These are phyloP conservation scores for Cylloceria caligata DNA, from an alignment of 2,888 invertebrate genomes.

Conservation along the genomic window DNA sequence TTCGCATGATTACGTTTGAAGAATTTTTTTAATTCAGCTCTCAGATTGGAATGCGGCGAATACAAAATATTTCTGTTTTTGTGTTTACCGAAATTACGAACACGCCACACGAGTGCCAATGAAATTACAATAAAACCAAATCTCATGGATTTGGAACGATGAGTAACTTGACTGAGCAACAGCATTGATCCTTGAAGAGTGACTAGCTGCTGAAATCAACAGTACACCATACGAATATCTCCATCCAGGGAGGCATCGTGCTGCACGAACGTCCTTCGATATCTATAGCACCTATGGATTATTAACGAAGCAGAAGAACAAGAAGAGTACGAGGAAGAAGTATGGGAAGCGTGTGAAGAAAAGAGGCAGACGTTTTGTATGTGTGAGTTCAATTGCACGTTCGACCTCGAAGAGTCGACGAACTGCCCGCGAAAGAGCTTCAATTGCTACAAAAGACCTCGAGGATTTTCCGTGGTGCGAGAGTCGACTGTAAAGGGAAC, in stretches of 20 bases:
- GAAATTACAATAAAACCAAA: no score
- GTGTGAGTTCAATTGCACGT: conserved; percentile 20
- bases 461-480: conserved; percentile 12
- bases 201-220: conserved; percentile 3
- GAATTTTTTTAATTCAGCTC: no score
- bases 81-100: no score
- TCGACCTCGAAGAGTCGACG: conserved; percentile 46
- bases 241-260: background rate
- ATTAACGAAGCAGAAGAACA: conserved; percentile 12
- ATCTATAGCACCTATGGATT: conserved; percentile 19
- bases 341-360: conserved; percentile 18
- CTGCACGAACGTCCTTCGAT: conserved; percentile 28
- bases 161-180: conserved; percentile 20
- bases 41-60: no score
- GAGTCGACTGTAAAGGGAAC: conserved; percentile 4
- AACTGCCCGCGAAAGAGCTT: conserved; percentile 47
- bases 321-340: conserved; percentile 26
- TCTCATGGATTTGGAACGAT: conserved; percentile 12
- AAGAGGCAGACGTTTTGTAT: conserved; percentile 24
- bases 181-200: conserved; percentile 46
- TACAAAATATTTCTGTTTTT: background rate
- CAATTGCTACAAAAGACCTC: conserved; percentile 34
- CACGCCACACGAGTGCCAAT: no score
- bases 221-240: background rate
- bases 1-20: no score